Percentiles rank a stretch among this genome's conserved stretches.
Evolutionary conservation across 2,113 vertebrate genomes (phyloP).

Genomic region (Neolamprologus fasciatus): DNA sequence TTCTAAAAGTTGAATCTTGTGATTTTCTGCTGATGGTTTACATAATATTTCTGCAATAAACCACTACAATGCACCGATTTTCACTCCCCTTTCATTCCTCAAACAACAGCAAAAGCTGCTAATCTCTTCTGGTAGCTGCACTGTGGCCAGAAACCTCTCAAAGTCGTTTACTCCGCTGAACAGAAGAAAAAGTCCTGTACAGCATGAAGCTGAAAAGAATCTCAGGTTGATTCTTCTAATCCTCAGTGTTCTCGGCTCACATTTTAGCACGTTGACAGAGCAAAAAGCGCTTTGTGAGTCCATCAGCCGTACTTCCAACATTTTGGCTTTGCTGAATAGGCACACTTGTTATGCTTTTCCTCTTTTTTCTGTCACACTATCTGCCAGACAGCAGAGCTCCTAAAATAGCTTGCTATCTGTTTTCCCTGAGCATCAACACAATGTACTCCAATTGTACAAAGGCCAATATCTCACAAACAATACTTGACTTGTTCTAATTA

Average conservation of each 20-base stretch:
- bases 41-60: neutral
- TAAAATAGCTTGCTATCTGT: conserved; percentile 25
- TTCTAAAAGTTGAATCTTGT: neutral
- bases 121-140: neutral
- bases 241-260: neutral
- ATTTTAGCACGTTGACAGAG: neutral
- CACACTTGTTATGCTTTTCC: neutral
- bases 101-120: neutral
- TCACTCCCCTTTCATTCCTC: neutral
- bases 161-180: neutral
- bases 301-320: conserved; percentile 4
- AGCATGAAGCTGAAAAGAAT: neutral
- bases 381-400: conserved; percentile 18
- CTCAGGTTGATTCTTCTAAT: conserved; percentile 1
- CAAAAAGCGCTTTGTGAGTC: neutral
- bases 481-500: neutral
- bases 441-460: neutral
- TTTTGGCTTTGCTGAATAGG: neutral
- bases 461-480: neutral
- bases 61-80: neutral
- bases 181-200: neutral
- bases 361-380: neutral
- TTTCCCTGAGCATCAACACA: conserved; percentile 15
- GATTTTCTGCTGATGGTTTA: neutral
- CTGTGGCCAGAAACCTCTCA: neutral